Evolutionary conservation across 2,797 vertebrate genomes (phyloP), one percentile per base, ranked within the genome.

Genomic region (Alectoris magna): DNA sequence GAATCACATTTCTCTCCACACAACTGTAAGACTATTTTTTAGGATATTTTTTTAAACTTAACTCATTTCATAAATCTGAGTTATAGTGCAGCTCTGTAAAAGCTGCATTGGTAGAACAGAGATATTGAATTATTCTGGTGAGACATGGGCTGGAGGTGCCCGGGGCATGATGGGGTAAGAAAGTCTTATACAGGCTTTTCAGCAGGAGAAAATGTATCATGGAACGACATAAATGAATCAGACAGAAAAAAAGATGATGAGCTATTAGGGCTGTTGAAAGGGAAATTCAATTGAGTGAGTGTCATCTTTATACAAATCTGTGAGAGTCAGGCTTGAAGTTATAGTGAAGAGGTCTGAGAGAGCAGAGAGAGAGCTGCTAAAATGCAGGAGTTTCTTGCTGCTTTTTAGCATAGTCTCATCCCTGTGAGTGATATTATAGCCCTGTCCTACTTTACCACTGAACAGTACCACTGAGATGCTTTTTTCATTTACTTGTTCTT

Each of bases 231-330:
- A 87, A 95, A 95, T 89, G 88, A 94, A 89, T 91, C 95, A 87
- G 82, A 56, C 59, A 88, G 71, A 29, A 89, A 87, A 71, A 91
- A 82, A 84, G 53, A 72, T 36, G 84, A 90, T 7, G 66, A 94
- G 75, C 75, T 91, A 90, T 94, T 85, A 95, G 46, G 44, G 72
- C 49, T 89, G 87, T 91, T 95, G 96, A 93, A 95, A 92, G 76
- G 44, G 77, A 96, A 94, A 96, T 94, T 87, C 95, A 92, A 67
- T 87, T 87, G 90, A 77, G 90, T 87, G 81, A 77, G 90, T 87
- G 81, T 91, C 78, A 89, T 91, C 90, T 85, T 93, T 87, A 91
- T 75, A 90, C 82, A 96, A 94, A 96, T 85, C 81, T 84, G 55
- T 75, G 51, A 87, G 73, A 93, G 36, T 77, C 66, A 91, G 63